Conservation (phyloP, 1,140 invertebrate species). For the Pseudobourletiella spinata region DNA sequence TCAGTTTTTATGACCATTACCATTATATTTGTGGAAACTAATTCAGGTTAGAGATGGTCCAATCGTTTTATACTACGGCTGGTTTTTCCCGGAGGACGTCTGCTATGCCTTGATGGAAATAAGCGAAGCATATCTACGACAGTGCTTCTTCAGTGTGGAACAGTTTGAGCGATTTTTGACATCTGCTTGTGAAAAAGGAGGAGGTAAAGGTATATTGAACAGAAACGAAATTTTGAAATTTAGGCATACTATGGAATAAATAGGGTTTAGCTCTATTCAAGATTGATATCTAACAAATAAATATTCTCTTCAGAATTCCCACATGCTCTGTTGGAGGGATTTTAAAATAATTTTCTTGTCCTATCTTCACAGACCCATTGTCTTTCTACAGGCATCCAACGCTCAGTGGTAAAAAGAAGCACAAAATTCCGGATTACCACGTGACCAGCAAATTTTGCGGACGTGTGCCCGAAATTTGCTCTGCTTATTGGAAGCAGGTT, state of each 20-base stretch:
- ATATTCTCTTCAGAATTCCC: neutral
- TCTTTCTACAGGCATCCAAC: slow-evolving; percentile 13
- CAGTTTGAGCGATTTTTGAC: slow-evolving; percentile 20
- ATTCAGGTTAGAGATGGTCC: no score
- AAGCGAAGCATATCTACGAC: slow-evolving; percentile 1
- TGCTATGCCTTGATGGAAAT: slow-evolving; percentile 9
- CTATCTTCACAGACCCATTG: slow-evolving; percentile 13
- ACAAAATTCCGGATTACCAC: slow-evolving; percentile 9
- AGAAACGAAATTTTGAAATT: neutral
- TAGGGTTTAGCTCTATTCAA: neutral
- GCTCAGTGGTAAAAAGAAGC: neutral
- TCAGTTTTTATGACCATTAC: no score
- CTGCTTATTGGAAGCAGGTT: slow-evolving; percentile 7
- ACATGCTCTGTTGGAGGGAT: no score
- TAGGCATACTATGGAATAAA: neutral
- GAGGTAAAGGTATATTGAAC: slow-evolving; percentile 1
- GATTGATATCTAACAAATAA: neutral
- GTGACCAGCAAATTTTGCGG: slow-evolving; percentile 30
- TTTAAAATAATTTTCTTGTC: no score
- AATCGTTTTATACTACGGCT: slow-evolving; percentile 29
- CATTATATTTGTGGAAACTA: no score
- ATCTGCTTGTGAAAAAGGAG: neutral
- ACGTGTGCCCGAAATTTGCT: neutral
- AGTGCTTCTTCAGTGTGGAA: slow-evolving; percentile 12
- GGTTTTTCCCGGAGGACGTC: slow-evolving; percentile 24